These are phyloP conservation scores for Augochlorella aurata DNA, from an alignment of 2,888 invertebrate genomes.

Conservation along the genomic window DNA sequence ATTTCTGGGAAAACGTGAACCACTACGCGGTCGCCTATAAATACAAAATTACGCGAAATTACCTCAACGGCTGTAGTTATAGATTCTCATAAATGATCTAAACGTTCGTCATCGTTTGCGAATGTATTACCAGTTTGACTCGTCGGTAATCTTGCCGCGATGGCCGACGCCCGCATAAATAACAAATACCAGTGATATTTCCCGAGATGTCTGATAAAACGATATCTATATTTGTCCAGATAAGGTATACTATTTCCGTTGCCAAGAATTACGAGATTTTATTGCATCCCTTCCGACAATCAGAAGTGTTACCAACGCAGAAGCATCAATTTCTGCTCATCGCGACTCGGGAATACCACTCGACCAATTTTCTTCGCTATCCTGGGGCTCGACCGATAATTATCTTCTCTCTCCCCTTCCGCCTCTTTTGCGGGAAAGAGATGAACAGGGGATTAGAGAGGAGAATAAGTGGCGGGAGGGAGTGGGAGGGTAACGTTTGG, in stretches of 20 bases:
- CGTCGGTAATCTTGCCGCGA: background rate
- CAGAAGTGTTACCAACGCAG: constrained; percentile 20
- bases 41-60: background rate
- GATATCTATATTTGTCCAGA: background rate
- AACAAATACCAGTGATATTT: background rate
- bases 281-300: constrained; percentile 5
- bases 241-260: background rate
- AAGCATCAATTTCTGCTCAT: constrained; percentile 38
- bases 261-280: constrained; percentile 5
- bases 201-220: background rate
- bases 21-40: background rate
- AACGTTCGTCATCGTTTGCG: background rate
- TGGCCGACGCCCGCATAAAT: background rate
- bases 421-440: constrained; percentile 19
- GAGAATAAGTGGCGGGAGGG: constrained; percentile 8
- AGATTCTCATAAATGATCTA: background rate
- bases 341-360: background rate
- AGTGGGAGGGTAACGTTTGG: constrained; percentile 38
- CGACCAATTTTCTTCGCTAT: constrained; percentile 52
- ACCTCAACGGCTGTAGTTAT: background rate
- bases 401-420: constrained; percentile 31
- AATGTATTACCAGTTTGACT: background rate
- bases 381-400: constrained; percentile 53
- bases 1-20: background rate
- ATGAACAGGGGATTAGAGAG: background rate